phyloP scores from a whole-genome alignment of 2,888 invertebrate genomes.

The Sussaba pulchella region DNA sequence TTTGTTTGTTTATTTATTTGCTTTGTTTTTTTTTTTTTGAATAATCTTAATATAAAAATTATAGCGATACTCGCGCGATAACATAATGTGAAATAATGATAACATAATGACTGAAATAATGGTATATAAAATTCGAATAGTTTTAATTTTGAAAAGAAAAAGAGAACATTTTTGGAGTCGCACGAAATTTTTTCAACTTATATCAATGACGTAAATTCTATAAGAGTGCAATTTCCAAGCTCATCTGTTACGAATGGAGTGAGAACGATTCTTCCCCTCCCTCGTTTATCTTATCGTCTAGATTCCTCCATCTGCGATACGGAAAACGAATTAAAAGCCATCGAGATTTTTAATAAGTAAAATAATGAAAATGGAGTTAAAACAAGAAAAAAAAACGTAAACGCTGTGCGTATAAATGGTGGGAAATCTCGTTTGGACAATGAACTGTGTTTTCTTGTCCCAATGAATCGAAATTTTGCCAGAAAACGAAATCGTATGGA shows the following conservation, averaged over 20 bases:
- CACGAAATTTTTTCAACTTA: slow-evolving; percentile 4
- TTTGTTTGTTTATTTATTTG: too few species aligned
- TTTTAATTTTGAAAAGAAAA: slow-evolving; percentile 18
- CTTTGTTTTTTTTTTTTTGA: background rate
- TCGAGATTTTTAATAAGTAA: too few species aligned
- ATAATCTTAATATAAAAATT: slow-evolving; percentile 28
- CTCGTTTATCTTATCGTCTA: background rate
- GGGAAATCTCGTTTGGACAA: too few species aligned
- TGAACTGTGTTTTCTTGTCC: too few species aligned
- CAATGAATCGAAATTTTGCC: too few species aligned
- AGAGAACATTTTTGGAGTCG: slow-evolving; percentile 2
- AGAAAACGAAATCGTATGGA: too few species aligned
- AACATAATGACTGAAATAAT: too few species aligned
- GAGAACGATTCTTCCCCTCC: background rate
- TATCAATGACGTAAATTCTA: background rate
- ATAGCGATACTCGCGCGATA: slow-evolving; percentile 19
- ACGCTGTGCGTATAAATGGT: too few species aligned
- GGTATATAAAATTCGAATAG: slow-evolving; percentile 19
- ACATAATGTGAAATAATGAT: slow-evolving; percentile 14
- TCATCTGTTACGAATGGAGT: background rate
- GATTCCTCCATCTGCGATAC: background rate
- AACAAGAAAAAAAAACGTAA: too few species aligned
- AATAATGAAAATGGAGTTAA: too few species aligned
- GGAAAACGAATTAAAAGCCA: too few species aligned
- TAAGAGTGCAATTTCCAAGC: background rate